Evolutionary conservation across 1,140 invertebrate genomes (phyloP).

Genomic region (Macrobrachium nipponense): DNA sequence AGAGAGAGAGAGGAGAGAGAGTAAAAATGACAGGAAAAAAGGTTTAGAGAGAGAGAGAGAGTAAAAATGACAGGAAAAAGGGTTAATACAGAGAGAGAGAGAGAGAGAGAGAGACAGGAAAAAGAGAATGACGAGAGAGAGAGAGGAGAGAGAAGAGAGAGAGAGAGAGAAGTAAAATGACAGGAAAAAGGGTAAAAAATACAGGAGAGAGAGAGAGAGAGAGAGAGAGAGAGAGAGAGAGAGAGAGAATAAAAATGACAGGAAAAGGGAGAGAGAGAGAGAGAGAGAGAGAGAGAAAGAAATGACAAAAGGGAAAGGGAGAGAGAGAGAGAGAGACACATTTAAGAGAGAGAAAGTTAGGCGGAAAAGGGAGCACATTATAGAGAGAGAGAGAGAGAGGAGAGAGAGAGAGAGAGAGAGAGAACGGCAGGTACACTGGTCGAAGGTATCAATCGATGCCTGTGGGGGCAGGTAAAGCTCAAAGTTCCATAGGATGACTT

Average conservation of each 20-base stretch:
- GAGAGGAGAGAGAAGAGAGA: background rate
- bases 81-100: no score
- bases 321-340: slow-evolving; percentile 37
- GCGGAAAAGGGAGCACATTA: background rate
- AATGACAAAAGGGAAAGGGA: background rate
- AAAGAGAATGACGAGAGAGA: background rate
- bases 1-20: slow-evolving; percentile 3
- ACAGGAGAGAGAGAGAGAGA: background rate
- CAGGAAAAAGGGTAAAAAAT: background rate
- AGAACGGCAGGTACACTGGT: background rate
- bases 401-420: background rate
- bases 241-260: background rate
- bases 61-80: no score
- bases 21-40: background rate
- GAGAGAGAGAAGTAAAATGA: background rate
- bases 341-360: slow-evolving; percentile 11
- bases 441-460: background rate
- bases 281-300: no score
- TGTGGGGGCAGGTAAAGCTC: no score
- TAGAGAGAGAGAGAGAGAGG: background rate
- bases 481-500: no score
- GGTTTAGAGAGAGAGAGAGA: background rate
- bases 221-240: background rate
- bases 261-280: background rate
- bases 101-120: background rate